Evolutionary conservation across 1,140 invertebrate species (phyloP).

Genomic region (Pseudomyrmex dendroicus): DNA sequence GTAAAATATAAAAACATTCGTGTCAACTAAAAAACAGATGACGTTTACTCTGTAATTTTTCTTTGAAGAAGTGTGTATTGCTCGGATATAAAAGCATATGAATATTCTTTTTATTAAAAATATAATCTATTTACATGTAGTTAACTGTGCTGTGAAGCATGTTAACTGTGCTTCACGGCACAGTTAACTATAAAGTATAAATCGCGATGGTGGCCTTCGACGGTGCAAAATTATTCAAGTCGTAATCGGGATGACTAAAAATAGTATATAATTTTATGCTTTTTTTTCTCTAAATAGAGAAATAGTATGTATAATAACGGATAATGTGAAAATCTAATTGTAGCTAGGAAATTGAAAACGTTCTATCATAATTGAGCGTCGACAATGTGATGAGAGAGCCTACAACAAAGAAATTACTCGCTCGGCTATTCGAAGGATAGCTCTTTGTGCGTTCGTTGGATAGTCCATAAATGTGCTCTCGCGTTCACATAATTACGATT

Average conservation of each 20-base stretch:
- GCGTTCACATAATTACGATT: constrained; percentile 18
- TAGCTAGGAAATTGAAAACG: constrained; percentile 11
- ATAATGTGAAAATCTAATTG: constrained; percentile 12
- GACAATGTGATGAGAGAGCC: neutral
- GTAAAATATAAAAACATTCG: no score
- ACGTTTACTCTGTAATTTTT: no score
- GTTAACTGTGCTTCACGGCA: neutral
- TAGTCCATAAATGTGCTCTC: constrained; percentile 1
- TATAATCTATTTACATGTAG: neutral
- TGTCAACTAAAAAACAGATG: no score
- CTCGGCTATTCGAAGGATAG: neutral
- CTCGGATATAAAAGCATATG: no score
- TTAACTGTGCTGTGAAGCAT: neutral
- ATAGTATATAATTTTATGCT: constrained; percentile 18
- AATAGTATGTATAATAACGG: constrained; percentile 5
- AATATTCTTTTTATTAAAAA: constrained; percentile 1
- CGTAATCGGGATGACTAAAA: constrained; percentile 12
- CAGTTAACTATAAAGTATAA: neutral
- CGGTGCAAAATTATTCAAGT: constrained; percentile 1
- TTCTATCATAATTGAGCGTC: constrained; percentile 31
- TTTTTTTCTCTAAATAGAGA: neutral
- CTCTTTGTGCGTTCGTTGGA: constrained; percentile 6
- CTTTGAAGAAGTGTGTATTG: no score
- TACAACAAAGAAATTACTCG: constrained; percentile 18
- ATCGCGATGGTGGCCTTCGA: neutral